Evolutionary conservation across 2,113 vertebrate species (phyloP).

Genomic region (Eleginops maclovinus): DNA sequence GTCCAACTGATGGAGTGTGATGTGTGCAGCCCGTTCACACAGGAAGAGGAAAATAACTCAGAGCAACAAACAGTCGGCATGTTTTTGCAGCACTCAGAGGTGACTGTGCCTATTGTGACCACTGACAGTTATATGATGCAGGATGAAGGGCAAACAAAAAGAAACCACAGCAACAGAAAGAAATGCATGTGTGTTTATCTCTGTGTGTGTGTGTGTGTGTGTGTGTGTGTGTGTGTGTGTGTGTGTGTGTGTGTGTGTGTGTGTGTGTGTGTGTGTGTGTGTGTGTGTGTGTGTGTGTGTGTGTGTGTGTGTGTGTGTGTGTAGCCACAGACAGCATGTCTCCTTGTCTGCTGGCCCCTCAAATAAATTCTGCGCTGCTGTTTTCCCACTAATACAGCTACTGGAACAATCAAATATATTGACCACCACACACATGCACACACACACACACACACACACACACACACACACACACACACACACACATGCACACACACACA

Average conservation of each 20-base stretch:
- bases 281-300: constrained; percentile 17
- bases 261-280: constrained; percentile 9
- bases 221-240: constrained; percentile 13
- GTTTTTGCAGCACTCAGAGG: not conserved
- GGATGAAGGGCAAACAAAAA: constrained; percentile 18
- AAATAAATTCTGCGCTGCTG: constrained; percentile 61
- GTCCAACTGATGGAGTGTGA: not conserved
- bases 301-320: constrained; percentile 18
- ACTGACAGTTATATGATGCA: constrained; percentile 55
- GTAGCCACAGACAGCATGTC: constrained; percentile 56
- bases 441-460: constrained; percentile 37
- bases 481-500: constrained; percentile 21
- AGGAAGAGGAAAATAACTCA: constrained; percentile 43
- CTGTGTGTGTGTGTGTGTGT: constrained; percentile 9
- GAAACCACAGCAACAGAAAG: constrained; percentile 10
- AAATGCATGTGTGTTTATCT: not conserved
- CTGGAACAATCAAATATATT: constrained; percentile 76
- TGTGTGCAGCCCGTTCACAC: constrained; percentile 13
- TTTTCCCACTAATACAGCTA: constrained; percentile 57
- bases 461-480: constrained; percentile 28
- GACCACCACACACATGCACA: constrained; percentile 45
- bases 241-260: constrained; percentile 20
- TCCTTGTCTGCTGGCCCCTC: constrained; percentile 57
- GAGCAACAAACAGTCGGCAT: too few species aligned
- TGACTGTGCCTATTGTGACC: constrained; percentile 43